Evolutionary conservation across 53 echinoderm and acorn worm genomes (phyloP), one percentile per base, ranked within the genome.

Genomic region (Henricia sp.): DNA sequence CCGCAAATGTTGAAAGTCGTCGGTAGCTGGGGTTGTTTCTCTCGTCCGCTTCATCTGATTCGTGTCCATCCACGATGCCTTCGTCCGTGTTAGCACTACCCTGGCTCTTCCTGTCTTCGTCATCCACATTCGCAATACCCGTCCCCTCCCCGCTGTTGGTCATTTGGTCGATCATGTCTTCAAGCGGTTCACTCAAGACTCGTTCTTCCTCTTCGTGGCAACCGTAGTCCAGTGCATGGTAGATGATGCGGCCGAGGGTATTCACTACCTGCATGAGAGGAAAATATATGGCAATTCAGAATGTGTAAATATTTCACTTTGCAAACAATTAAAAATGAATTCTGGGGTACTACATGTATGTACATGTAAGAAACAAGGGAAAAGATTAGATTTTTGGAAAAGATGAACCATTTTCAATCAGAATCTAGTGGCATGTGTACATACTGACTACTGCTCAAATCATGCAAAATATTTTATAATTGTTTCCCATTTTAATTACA

Each of bases 231-330:
- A 97, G 71, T 24, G 92, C 91, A 6, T 80, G 85, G 82, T 97
- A 97, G 50, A 97, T 83, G 39, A 82, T 84, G 55, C 88, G 85
- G 29, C 97, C 97, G 19, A 97, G 76, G 0, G 91, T 56, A 37
- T 94, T 87, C 42, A 97, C 85, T 69, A 94, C 55, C 97, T 96
- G n/a, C n/a, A n/a, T n/a, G n/a, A n/a, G n/a, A n/a, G n/a, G n/a
- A 70, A 13, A 44, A 44, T 6, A 44, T 13, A 44, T 6, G 13
- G 44, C 6, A 23, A 23, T 54, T 54, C 55, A 54, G 6, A n/a
- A n/a, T n/a, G n/a, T n/a, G n/a, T n/a, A n/a, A n/a, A n/a, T n/a
- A n/a, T n/a, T n/a, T n/a, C n/a, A n/a, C n/a, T n/a, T n/a, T n/a
- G n/a, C n/a, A n/a, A n/a, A n/a, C n/a, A n/a, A n/a, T n/a, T n/a